phyloP scores from a whole-genome alignment of 2,888 invertebrate genomes.

The Zygothrica quintamaculata region DNA sequence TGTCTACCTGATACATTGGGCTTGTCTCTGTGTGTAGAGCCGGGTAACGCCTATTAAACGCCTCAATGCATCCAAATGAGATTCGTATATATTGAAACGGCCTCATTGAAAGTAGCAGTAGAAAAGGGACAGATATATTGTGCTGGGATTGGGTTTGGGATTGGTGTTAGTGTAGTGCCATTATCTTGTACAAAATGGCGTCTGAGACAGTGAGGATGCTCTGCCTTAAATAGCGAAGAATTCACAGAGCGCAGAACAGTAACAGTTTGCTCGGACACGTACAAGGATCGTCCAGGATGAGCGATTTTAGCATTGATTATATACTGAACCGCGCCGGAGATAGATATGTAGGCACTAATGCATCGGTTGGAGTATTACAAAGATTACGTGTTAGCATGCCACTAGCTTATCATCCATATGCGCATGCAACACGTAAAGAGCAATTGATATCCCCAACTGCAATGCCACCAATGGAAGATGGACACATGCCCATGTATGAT shows the following conservation, averaged over 20 bases:
- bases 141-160: background rate
- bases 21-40: slow-evolving; percentile 19
- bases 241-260: slow-evolving; percentile 58
- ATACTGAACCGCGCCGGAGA: slow-evolving; percentile 86
- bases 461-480: slow-evolving; percentile 42
- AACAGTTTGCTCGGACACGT: slow-evolving; percentile 39
- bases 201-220: slow-evolving; percentile 1
- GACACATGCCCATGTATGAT: slow-evolving; percentile 82
- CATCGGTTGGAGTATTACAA: slow-evolving; percentile 72
- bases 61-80: slow-evolving; percentile 50
- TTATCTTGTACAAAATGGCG: slow-evolving; percentile 43
- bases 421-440: slow-evolving; percentile 31
- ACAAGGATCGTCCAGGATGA: slow-evolving; percentile 69
- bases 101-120: slow-evolving; percentile 14
- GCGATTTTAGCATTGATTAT: slow-evolving; percentile 87
- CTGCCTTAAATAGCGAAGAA: slow-evolving; percentile 71
- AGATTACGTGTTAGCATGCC: slow-evolving; percentile 49
- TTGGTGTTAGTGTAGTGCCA: slow-evolving; percentile 3
- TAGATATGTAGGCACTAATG: slow-evolving; percentile 81
- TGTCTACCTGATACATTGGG: slow-evolving; percentile 46
- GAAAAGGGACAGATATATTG: slow-evolving; percentile 34
- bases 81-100: slow-evolving; percentile 24
- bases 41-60: slow-evolving; percentile 68
- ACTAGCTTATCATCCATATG: slow-evolving; percentile 59
- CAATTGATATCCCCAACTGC: slow-evolving; percentile 12